These are phyloP conservation scores for Ceratotherium simum DNA, from an alignment of 2,113 vertebrate genomes.

Conservation along the genomic window DNA sequence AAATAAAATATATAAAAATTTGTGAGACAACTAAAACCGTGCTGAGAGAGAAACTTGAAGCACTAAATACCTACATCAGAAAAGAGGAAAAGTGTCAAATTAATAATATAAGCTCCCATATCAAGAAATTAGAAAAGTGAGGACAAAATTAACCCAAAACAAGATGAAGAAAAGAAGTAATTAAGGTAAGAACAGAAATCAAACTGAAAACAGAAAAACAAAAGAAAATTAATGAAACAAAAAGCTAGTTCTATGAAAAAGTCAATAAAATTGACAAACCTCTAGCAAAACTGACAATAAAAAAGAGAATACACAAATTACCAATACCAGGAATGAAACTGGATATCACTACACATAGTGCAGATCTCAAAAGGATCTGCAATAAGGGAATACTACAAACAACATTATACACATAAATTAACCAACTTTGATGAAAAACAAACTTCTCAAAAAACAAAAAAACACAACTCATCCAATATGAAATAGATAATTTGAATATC, in stretches of 20 bases:
- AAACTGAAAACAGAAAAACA: not conserved
- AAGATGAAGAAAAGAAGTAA: not conserved
- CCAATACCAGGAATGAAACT: not conserved
- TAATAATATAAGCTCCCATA: not conserved
- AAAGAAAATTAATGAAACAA: not conserved
- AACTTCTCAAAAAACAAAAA: not conserved
- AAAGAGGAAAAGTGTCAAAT: not conserved
- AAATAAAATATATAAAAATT: not conserved
- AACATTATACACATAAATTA: not conserved
- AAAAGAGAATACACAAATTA: not conserved
- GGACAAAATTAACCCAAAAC: not conserved
- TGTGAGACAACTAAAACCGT: not conserved
- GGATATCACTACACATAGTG: not conserved
- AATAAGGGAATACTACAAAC: not conserved
- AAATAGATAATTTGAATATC: not conserved
- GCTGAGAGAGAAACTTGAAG: not conserved
- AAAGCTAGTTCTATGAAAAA: not conserved
- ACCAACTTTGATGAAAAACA: not conserved
- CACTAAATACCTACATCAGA: not conserved
- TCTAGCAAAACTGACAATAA: not conserved
- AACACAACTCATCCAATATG: not conserved
- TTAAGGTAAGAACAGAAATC: not conserved
- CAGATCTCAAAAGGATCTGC: not conserved
- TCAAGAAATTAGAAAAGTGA: not conserved
- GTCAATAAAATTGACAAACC: not conserved